phyloP scores from a whole-genome alignment of 2,113 vertebrate species.

The Elachura formosa region DNA sequence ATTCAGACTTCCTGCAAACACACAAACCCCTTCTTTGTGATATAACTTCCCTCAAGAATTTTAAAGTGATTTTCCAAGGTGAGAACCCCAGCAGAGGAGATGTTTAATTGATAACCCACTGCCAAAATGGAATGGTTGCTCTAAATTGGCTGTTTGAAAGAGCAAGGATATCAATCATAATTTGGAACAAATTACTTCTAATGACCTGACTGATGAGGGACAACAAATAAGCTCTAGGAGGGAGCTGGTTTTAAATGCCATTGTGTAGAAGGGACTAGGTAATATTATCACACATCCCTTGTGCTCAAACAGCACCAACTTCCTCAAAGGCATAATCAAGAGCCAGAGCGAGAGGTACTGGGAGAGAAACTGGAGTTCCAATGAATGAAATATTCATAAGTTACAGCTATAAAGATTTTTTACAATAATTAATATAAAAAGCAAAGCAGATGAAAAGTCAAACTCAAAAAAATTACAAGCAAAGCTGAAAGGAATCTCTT shows the following conservation, averaged over 20 bases:
- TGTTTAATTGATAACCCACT: background rate
- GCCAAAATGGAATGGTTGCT: background rate
- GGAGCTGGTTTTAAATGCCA: background rate
- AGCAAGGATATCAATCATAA: background rate
- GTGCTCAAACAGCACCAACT: background rate
- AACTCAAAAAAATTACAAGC: background rate
- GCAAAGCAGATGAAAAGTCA: background rate
- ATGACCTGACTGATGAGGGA: background rate
- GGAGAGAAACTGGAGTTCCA: background rate
- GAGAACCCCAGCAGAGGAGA: background rate
- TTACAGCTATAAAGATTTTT: background rate
- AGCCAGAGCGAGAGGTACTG: background rate
- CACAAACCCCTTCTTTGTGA: background rate
- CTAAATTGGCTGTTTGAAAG: background rate
- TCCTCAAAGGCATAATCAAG: background rate
- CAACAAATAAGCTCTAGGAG: background rate
- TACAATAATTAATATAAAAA: background rate
- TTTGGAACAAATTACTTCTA: background rate
- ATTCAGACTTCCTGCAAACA: background rate
- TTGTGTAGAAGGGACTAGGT: background rate
- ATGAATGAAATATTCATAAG: background rate
- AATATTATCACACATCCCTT: background rate
- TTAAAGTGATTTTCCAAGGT: background rate
- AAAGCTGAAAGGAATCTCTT: background rate
- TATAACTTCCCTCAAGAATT: background rate